phyloP scores from a whole-genome alignment of 2,797 vertebrate genomes.

The Halcyon smyrnensis region DNA sequence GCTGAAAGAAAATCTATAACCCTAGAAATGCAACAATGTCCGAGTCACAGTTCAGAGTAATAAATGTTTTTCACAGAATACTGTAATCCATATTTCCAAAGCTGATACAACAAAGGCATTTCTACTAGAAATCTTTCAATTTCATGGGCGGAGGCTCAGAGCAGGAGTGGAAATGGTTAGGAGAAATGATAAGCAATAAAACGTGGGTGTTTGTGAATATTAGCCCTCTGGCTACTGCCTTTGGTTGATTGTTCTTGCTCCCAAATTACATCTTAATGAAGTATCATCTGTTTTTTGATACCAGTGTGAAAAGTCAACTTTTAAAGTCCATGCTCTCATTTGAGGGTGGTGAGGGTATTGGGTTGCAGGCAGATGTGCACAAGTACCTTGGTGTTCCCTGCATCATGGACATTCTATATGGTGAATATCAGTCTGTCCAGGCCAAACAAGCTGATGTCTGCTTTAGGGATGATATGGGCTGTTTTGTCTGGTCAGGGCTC shows the following conservation, averaged over 20 bases:
- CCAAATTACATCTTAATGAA: conserved; percentile 39
- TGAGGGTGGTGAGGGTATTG: not conserved
- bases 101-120: conserved; percentile 82
- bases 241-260: not conserved
- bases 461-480: not conserved
- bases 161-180: conserved; percentile 45
- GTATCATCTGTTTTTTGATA: not conserved
- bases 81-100: conserved; percentile 85
- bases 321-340: not conserved
- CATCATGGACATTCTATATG: fast-evolving
- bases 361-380: not conserved
- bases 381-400: fast-evolving
- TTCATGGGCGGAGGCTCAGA: conserved; percentile 78
- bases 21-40: conserved; percentile 82
- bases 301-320: not conserved
- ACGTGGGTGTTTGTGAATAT: conserved; percentile 43
- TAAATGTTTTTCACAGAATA: conserved; percentile 84
- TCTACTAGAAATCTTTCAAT: conserved; percentile 82
- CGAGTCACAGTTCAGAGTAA: conserved; percentile 84
- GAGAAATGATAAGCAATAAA: conserved; percentile 73
- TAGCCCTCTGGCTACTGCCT: conserved; percentile 40
- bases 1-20: conserved; percentile 87
- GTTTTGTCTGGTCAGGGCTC: not conserved
- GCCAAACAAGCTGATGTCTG: not conserved
- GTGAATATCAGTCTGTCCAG: not conserved